phyloP scores from a whole-genome alignment of 2,888 invertebrate genomes.

The Aporophyla nigra region DNA sequence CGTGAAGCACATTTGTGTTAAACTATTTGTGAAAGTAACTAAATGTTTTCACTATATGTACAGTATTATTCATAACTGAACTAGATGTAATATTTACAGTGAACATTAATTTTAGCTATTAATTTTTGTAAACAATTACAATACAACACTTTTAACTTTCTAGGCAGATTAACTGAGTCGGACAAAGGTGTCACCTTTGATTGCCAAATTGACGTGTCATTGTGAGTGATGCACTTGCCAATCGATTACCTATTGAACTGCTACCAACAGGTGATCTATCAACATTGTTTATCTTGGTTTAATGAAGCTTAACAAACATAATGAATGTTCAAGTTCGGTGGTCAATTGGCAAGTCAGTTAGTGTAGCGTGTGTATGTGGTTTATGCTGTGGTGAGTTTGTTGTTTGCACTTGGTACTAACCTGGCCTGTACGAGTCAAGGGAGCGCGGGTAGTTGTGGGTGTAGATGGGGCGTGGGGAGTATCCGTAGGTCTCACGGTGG shows the following conservation, averaged over 20 bases:
- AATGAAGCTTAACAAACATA: slow-evolving; percentile 44
- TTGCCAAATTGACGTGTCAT: slow-evolving; percentile 73
- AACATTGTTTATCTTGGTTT: slow-evolving; percentile 67
- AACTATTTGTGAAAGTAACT: slow-evolving; percentile 39
- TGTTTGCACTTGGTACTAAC: slow-evolving; percentile 91
- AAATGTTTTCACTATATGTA: slow-evolving; percentile 67
- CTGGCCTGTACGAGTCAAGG: slow-evolving; percentile 95
- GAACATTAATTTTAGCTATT: slow-evolving; percentile 41
- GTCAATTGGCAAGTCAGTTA: slow-evolving; percentile 72
- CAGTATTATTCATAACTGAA: slow-evolving; percentile 64
- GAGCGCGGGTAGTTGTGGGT: slow-evolving; percentile 95
- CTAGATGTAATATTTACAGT: slow-evolving; percentile 62
- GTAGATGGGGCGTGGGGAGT: slow-evolving; percentile 96
- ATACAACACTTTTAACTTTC: slow-evolving; percentile 40
- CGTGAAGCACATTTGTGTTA: slow-evolving; percentile 51
- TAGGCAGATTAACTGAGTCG: slow-evolving; percentile 49
- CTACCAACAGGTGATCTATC: slow-evolving; percentile 68
- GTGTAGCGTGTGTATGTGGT: slow-evolving; percentile 71
- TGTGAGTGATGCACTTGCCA: slow-evolving; percentile 75
- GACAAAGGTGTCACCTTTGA: slow-evolving; percentile 67
- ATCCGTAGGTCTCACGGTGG: slow-evolving; percentile 97
- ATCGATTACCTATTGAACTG: slow-evolving; percentile 71
- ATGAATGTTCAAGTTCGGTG: slow-evolving; percentile 55
- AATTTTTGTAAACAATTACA: slow-evolving; percentile 2
- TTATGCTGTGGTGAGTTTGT: slow-evolving; percentile 43